phyloP scores from a whole-genome alignment of 2,797 vertebrate genomes.

The Sparus aurata region DNA sequence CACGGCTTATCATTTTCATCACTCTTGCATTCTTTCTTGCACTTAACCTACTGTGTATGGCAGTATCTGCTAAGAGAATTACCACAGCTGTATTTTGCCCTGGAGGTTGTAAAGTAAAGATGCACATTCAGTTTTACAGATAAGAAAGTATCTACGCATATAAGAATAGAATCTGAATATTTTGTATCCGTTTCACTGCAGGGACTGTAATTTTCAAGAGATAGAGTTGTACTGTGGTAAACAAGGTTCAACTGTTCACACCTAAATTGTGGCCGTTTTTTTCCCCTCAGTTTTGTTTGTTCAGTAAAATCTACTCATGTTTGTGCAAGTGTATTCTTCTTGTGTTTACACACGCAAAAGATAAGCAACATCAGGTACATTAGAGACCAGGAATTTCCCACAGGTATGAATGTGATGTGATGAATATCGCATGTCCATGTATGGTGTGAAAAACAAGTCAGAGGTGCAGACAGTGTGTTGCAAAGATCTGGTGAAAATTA shows the following conservation, averaged over 20 bases:
- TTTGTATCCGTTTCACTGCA: neutral
- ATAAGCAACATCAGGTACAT: neutral
- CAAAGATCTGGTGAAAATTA: neutral
- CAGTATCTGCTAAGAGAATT: neutral
- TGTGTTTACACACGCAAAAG: neutral
- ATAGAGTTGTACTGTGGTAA: neutral
- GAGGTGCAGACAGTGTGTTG: neutral
- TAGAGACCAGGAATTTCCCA: neutral
- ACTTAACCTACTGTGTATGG: neutral
- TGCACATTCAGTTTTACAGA: constrained; percentile 2
- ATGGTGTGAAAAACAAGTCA: neutral
- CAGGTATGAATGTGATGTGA: neutral
- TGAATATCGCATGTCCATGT: neutral
- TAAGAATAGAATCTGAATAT: neutral
- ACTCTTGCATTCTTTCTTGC: neutral
- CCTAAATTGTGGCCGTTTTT: neutral
- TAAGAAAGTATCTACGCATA: neutral
- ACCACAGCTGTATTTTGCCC: neutral
- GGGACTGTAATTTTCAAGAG: neutral
- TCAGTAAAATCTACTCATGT: neutral
- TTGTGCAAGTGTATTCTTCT: neutral
- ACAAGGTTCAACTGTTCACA: neutral
- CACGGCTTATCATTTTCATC: neutral
- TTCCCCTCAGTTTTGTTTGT: neutral
- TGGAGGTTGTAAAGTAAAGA: neutral